phyloP scores from a whole-genome alignment of 30 jellyfish, hydroid and myxozoan genomes.

The Catostylus mosaicus region DNA sequence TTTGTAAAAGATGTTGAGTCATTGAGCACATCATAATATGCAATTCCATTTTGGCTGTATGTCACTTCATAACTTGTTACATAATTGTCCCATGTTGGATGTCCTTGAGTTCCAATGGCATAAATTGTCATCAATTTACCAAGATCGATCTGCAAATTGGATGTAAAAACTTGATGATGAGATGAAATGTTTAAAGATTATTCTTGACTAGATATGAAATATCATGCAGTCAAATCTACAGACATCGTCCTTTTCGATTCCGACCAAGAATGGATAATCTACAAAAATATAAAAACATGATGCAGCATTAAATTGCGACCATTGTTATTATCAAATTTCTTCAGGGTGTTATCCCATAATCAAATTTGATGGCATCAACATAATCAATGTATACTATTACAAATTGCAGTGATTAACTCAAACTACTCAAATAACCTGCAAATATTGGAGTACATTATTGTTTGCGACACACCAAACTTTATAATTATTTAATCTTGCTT shows the following conservation, averaged over 20 bases:
- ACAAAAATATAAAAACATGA: no score
- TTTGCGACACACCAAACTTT: slow-evolving; percentile 52
- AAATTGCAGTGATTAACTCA: no score
- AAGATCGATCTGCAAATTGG: slow-evolving; percentile 54
- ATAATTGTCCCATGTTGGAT: slow-evolving; percentile 72
- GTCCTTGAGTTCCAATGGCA: slow-evolving; percentile 93
- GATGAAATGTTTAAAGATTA: neutral
- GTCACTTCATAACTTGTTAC: slow-evolving; percentile 68
- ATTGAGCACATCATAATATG: slow-evolving; percentile 17
- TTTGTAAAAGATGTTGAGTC: neutral
- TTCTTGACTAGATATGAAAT: no score
- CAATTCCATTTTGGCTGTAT: slow-evolving; percentile 70
- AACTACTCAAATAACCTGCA: no score
- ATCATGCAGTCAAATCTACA: no score
- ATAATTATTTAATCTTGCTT: slow-evolving; percentile 37
- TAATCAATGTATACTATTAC: neutral
- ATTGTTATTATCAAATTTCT: neutral
- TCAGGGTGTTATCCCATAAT: neutral
- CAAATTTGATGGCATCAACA: neutral
- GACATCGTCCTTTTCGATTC: no score
- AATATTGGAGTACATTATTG: neutral
- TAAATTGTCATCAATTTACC: slow-evolving; percentile 35
- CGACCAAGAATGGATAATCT: no score
- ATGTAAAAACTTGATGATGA: neutral
- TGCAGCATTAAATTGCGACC: no score